phyloP scores from a whole-genome alignment of 2,797 vertebrate genomes.

The Siniperca scherzeri region DNA sequence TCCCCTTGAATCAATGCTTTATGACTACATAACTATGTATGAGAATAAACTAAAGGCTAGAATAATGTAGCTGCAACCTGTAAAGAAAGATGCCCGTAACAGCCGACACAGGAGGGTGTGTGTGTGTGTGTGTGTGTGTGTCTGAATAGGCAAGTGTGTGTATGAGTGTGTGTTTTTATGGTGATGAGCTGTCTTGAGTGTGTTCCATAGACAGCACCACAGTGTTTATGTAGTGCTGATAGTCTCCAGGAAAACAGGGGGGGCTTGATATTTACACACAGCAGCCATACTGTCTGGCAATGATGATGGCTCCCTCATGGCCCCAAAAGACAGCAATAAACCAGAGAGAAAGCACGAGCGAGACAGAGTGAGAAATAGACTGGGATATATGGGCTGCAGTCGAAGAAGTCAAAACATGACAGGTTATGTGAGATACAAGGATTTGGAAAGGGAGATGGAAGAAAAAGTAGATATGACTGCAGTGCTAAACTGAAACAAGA shows the following conservation, averaged over 20 bases:
- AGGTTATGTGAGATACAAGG: conserved; percentile 44
- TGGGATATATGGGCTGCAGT: conserved; percentile 40
- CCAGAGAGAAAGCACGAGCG: conserved; percentile 38
- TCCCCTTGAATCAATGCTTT: conserved; percentile 33
- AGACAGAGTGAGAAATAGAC: conserved; percentile 57
- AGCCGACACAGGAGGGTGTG: background rate
- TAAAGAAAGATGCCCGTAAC: conserved; percentile 20
- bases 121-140: conserved; percentile 12
- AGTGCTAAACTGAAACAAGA: conserved; percentile 16
- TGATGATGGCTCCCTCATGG: conserved; percentile 79
- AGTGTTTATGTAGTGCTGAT: conserved; percentile 77
- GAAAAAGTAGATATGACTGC: conserved; percentile 22
- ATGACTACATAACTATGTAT: conserved; percentile 31
- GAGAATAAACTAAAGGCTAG: conserved; percentile 34
- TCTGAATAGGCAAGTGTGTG: conserved; percentile 16
- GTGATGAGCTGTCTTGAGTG: conserved; percentile 63
- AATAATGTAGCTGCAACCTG: conserved; percentile 23
- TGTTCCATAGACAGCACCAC: conserved; percentile 53
- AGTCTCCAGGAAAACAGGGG: conserved; percentile 71
- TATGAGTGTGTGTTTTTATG: conserved; percentile 50
- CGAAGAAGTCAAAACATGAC: conserved; percentile 50
- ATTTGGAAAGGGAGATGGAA: conserved; percentile 19
- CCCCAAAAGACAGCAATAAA: conserved; percentile 77
- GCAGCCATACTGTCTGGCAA: conserved; percentile 73
- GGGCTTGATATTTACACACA: conserved; percentile 84